These are phyloP conservation scores for Drosophila trichaetosa DNA, from an alignment of 2,888 invertebrate genomes.

Conservation along the genomic window DNA sequence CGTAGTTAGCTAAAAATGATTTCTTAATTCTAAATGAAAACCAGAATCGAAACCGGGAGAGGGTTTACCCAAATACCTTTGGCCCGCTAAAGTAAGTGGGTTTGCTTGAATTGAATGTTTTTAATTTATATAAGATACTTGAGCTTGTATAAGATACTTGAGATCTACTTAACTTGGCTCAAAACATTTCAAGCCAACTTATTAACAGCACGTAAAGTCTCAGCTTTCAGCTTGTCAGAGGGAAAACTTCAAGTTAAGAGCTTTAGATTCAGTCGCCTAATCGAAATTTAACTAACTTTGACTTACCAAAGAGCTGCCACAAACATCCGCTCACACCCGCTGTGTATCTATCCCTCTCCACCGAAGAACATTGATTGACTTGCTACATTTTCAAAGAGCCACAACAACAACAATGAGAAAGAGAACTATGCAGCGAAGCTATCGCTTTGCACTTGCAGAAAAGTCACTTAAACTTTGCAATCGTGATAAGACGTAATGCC, in stretches of 20 bases:
- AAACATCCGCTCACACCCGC: background rate
- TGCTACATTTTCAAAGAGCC: slow-evolving; percentile 59
- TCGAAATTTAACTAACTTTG: slow-evolving; percentile 62
- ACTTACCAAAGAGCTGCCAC: slow-evolving; percentile 16
- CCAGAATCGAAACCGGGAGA: background rate
- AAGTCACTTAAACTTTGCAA: slow-evolving; percentile 83
- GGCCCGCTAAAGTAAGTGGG: background rate
- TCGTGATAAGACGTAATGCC: slow-evolving; percentile 80
- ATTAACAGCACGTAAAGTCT: slow-evolving; percentile 19
- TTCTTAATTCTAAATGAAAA: background rate
- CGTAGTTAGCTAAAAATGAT: background rate
- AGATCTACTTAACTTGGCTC: background rate
- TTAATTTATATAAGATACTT: background rate
- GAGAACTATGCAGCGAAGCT: slow-evolving; percentile 30
- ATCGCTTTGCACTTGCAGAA: slow-evolving; percentile 74
- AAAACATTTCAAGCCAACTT: background rate
- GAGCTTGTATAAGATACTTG: background rate
- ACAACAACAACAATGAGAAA: slow-evolving; percentile 10
- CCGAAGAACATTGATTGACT: slow-evolving; percentile 66
- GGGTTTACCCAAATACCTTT: background rate
- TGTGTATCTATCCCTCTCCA: background rate
- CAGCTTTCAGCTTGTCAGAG: slow-evolving; percentile 19
- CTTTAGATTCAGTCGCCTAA: slow-evolving; percentile 28
- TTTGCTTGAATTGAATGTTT: background rate
- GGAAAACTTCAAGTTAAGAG: slow-evolving; percentile 17